Percentiles rank a stretch among this genome's conserved stretches.
Evolutionary conservation across 1,140 invertebrate genomes (phyloP).

Genomic region (Sycophaga agraensis): DNA sequence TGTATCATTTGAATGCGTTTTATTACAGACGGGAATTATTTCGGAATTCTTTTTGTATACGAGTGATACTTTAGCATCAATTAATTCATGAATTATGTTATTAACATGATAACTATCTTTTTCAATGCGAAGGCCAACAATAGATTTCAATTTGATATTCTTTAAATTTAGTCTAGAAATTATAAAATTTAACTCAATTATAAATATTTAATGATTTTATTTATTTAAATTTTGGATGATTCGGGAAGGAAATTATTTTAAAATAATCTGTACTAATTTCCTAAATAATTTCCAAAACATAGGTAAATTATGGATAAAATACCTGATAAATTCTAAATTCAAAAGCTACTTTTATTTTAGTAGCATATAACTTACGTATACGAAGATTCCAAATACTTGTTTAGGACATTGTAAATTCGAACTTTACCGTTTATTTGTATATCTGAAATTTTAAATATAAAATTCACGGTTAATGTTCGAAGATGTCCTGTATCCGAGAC

Average conservation of each 20-base stretch:
- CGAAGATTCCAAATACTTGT: neutral
- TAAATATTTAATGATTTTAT: too few relatives aligned
- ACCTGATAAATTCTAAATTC: too few relatives aligned
- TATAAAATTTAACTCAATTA: too few relatives aligned
- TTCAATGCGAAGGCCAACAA: neutral
- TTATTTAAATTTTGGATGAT: too few relatives aligned
- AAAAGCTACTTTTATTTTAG: too few relatives aligned
- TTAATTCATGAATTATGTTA: conserved; percentile 7
- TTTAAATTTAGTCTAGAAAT: conserved; percentile 1
- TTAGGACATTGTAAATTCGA: conserved; percentile 3
- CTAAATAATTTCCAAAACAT: too few relatives aligned
- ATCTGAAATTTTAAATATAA: neutral
- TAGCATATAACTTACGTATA: neutral
- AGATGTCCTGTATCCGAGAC: neutral
- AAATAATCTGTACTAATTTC: too few relatives aligned
- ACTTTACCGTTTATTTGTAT: conserved; percentile 11
- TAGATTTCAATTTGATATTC: neutral
- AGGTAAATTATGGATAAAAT: too few relatives aligned
- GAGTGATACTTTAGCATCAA: conserved; percentile 1
- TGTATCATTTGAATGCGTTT: neutral
- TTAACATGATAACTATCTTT: neutral
- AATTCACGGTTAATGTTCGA: neutral
- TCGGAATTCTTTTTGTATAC: neutral
- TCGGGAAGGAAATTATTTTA: too few relatives aligned
- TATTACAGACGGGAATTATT: conserved; percentile 10